Percentiles rank a stretch among this genome's conserved stretches.
Evolutionary conservation across 2,797 vertebrate genomes (phyloP).

Genomic region (Monodelphis domestica): DNA sequence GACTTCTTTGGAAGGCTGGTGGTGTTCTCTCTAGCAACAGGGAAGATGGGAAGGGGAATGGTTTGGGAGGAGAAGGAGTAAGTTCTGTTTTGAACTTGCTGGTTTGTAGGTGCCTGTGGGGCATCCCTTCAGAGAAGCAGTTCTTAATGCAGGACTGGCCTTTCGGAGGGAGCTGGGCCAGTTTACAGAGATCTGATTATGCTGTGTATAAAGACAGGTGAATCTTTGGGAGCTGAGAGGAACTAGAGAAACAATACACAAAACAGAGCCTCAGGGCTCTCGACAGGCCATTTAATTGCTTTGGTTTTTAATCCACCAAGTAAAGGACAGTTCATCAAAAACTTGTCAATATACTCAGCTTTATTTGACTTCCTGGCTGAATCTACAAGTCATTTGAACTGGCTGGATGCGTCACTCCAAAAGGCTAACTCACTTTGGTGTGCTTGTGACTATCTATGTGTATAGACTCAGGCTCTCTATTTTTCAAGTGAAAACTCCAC

Average conservation of each 20-base stretch:
- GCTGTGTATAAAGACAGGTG: background rate
- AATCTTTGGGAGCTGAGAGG: background rate
- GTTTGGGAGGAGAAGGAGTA: background rate
- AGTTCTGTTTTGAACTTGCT: background rate
- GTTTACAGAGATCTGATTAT: background rate
- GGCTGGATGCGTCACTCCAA: background rate
- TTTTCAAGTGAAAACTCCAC: conserved; percentile 18
- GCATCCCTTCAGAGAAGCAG: background rate
- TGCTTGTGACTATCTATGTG: background rate
- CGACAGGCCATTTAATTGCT: background rate
- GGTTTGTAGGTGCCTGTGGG: too few species aligned
- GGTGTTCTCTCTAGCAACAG: background rate
- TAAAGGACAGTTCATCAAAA: background rate
- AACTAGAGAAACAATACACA: too few species aligned
- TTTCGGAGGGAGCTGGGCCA: too few species aligned
- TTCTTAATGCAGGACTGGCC: too few species aligned
- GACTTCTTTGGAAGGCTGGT: background rate
- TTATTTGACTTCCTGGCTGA: background rate
- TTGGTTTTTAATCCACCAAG: too few species aligned
- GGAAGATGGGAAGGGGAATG: background rate
- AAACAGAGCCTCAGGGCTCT: background rate
- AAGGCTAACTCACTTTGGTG: background rate
- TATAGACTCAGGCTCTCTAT: background rate
- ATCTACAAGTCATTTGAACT: background rate
- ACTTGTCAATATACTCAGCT: background rate